Evolutionary conservation across 2,797 vertebrate species (phyloP), one percentile per base, ranked within the genome.

Genomic region (Pyrrhura leucotis): DNA sequence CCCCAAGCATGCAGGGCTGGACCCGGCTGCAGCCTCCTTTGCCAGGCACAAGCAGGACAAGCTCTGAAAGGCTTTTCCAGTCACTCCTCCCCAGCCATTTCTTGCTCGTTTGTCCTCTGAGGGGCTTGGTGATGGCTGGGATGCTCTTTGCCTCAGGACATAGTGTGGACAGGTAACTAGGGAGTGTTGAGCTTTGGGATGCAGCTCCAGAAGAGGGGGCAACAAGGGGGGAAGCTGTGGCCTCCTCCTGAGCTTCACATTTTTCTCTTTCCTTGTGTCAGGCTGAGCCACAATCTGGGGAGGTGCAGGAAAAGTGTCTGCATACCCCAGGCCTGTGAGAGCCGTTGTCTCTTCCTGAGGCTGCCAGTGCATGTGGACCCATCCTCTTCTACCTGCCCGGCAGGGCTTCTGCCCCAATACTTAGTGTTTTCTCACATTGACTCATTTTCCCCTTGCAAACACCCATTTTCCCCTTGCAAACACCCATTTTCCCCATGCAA

Each of bases 1-100:
- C 62, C 39, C 44, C 0, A 1, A 12, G 31, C 1, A 0, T 16
- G 33, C 68, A 59, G 33, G 78, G 17, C 73, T 42, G 56, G 25
- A 33, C 31, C 19, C 0, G 1, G 21, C 23, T 28, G 42, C 35
- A 72, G 35, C 51, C 53, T 35, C n/a, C 45, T 53, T 25, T 16
- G 22, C 0, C 1, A 29, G 40, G 23, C 44, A n/a, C 14, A 17
- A 39, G n/a, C 51, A 47, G 56, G 81, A 14, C 12, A n/a, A 72
- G 28, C 42, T 14, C 29, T 21, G 29, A 31, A 15, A 45, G 53
- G 9, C 12, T 77, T 82, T 72, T 77, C 13, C 35, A 50, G 26
- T n/a, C 35, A 5, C 28, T 47, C 21, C n/a, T 81, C 40, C 54
- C 17, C n/a, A 17, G 23, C 21, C 1, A 0, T 31, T 61, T 31